These are phyloP conservation scores for Enteromius anoplus DNA, from an alignment of 2,797 vertebrate species.

Conservation along the genomic window DNA sequence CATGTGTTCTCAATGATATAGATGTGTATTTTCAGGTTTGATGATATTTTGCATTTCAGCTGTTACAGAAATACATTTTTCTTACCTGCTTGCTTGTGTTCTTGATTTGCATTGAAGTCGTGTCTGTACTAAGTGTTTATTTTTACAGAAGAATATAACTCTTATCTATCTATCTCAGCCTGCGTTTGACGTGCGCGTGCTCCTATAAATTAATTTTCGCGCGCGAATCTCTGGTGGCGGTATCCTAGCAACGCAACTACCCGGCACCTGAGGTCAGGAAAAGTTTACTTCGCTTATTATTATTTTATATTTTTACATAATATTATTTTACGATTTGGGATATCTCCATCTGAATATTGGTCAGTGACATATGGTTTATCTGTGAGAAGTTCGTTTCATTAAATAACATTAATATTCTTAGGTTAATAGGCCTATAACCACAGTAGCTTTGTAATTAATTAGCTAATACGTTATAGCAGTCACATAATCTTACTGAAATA, in stretches of 20 bases:
- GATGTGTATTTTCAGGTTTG: slow-evolving; percentile 62
- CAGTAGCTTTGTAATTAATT: background rate
- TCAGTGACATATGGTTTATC: background rate
- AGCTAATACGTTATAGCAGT: background rate
- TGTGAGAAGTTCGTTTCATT: background rate
- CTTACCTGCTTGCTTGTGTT: slow-evolving; percentile 46
- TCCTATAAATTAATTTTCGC: slow-evolving; percentile 28
- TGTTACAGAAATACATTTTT: slow-evolving; percentile 59
- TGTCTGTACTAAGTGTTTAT: background rate
- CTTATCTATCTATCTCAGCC: background rate
- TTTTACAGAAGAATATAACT: background rate
- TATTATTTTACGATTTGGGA: background rate
- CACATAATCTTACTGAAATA: background rate
- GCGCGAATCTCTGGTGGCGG: slow-evolving; percentile 29
- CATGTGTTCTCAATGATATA: slow-evolving; percentile 43
- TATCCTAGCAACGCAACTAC: slow-evolving; percentile 51
- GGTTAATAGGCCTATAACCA: background rate
- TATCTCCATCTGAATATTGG: background rate
- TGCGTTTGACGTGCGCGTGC: background rate
- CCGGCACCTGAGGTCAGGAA: background rate
- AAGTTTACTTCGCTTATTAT: background rate
- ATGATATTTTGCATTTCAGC: slow-evolving; percentile 56
- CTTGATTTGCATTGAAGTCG: background rate
- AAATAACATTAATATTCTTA: background rate
- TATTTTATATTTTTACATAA: background rate